These are phyloP conservation scores for Aplodontia rufa DNA, from an alignment of 2,113 vertebrate species.

Conservation along the genomic window DNA sequence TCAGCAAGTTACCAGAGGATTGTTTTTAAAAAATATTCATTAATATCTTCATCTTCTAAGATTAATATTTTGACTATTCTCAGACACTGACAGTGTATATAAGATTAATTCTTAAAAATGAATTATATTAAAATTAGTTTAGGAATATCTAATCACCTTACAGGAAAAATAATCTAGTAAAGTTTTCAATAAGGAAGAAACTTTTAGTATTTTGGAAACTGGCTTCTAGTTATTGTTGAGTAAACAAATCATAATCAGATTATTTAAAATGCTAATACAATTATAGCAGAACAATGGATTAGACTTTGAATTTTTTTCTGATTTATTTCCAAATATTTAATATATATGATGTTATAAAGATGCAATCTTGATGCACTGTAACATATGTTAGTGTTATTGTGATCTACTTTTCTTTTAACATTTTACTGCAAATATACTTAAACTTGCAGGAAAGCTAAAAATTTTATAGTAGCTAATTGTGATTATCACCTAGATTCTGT, in stretches of 20 bases:
- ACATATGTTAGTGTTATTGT: background rate
- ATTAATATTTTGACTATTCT: background rate
- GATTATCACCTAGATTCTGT: background rate
- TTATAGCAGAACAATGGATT: background rate
- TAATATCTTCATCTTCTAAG: background rate
- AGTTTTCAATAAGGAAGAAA: background rate
- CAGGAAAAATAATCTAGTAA: background rate
- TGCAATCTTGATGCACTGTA: background rate
- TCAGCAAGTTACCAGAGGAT: background rate
- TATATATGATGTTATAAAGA: background rate
- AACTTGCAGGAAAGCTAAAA: slow-evolving; percentile 20
- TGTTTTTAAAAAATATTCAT: background rate
- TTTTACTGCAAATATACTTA: slow-evolving; percentile 24
- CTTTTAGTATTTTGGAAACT: slow-evolving; percentile 42
- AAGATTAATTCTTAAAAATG: background rate
- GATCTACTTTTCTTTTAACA: background rate
- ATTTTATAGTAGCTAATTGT: background rate
- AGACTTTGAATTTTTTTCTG: background rate
- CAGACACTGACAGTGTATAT: background rate
- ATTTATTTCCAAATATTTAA: slow-evolving; percentile 31
- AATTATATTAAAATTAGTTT: background rate
- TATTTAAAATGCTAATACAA: background rate
- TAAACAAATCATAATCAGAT: background rate
- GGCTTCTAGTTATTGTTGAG: background rate
- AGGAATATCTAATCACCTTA: background rate